Percentiles rank a stretch among this genome's conserved stretches.
Conservation (phyloP, 2,113 vertebrate genomes). For the Paramisgurnus dabryanus region DNA sequence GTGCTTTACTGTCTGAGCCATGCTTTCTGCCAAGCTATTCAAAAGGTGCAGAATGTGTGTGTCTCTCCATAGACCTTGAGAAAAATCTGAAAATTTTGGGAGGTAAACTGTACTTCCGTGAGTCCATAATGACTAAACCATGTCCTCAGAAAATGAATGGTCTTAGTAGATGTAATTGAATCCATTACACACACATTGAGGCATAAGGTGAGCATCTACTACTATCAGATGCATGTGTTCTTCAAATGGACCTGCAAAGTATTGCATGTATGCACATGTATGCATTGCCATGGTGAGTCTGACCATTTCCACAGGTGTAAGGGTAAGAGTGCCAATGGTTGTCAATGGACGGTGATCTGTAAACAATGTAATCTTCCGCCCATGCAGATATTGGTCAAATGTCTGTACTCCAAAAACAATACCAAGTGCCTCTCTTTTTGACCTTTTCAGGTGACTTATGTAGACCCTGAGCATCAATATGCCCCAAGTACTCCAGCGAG, state of each 20-base stretch:
- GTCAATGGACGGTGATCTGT: conserved; percentile 45
- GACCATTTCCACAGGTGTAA: conserved; percentile 33
- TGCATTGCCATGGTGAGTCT: conserved; percentile 21
- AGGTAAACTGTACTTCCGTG: conserved; percentile 18
- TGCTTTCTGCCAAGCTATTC: not conserved
- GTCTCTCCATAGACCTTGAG: conserved; percentile 26
- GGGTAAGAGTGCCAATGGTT: not conserved
- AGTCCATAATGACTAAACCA: conserved; percentile 33
- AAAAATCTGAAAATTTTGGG: conserved; percentile 10
- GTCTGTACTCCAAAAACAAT: conserved; percentile 24
- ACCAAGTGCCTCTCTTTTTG: not conserved
- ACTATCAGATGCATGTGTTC: conserved; percentile 23
- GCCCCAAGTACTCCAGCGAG: no score
- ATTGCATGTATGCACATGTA: not conserved
- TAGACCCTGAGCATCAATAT: no score
- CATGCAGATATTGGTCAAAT: conserved; percentile 47
- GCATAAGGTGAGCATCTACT: conserved; percentile 37
- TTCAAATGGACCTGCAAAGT: conserved; percentile 30
- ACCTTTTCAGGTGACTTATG: no score
- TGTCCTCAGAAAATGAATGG: conserved; percentile 19
- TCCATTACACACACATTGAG: conserved; percentile 32
- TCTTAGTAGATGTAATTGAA: conserved; percentile 20
- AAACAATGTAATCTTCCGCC: conserved; percentile 55
- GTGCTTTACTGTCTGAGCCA: not conserved
- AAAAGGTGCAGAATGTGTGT: conserved; percentile 17